A percentile compares a stretch with the other conserved stretches of the same genome.
Evolutionary conservation across 1,140 invertebrate genomes (phyloP).

Genomic region (Eurosta solidaginis): DNA sequence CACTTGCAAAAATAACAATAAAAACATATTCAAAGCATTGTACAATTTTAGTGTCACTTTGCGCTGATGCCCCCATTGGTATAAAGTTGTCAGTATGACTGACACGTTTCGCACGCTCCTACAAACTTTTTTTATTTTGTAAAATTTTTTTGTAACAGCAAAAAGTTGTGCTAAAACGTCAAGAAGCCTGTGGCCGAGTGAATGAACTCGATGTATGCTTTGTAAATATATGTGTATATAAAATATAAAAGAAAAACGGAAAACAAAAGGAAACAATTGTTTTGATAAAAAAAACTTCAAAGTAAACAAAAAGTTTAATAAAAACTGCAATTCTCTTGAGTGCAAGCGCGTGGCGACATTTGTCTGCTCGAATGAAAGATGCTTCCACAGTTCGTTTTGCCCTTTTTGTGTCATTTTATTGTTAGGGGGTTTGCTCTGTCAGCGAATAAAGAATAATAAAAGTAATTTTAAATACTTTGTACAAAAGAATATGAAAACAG

Average conservation of each 20-base stretch:
- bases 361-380: too few species aligned
- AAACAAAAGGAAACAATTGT: neutral
- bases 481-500: too few species aligned
- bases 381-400: too few species aligned
- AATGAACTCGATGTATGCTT: slow-evolving; percentile 2
- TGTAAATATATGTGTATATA: neutral
- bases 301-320: neutral
- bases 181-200: neutral
- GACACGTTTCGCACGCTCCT: slow-evolving; percentile 17
- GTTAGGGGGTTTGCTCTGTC: too few species aligned
- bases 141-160: too few species aligned
- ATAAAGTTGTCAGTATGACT: slow-evolving; percentile 6
- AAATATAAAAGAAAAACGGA: neutral
- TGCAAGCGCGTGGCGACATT: too few species aligned
- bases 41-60: neutral
- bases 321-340: too few species aligned
- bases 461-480: too few species aligned
- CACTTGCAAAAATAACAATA: neutral
- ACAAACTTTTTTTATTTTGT: too few species aligned
- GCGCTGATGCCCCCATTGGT: neutral
- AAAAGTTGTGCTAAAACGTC: neutral
- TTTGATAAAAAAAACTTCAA: neutral
- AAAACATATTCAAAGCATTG: neutral
- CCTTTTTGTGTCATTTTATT: too few species aligned
- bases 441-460: too few species aligned